These are phyloP conservation scores for western clawed frog (Xenopus tropicalis) DNA, from an alignment of 2,113 vertebrate genomes.

Conservation along the genomic window DNA sequence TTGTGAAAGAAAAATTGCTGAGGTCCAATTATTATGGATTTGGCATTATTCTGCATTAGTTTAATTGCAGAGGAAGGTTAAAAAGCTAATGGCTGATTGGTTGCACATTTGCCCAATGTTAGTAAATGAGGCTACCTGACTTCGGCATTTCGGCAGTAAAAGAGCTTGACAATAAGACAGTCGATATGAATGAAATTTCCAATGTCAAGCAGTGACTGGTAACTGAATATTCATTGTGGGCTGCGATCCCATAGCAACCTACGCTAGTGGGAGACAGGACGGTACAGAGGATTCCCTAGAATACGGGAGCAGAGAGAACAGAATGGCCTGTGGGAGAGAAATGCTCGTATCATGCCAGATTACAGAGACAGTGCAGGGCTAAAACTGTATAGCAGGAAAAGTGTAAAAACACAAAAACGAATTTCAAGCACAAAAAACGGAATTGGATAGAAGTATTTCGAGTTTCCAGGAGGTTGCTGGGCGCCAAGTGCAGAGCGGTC, in stretches of 20 bases:
- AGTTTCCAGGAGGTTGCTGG: neutral
- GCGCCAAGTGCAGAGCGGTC: neutral
- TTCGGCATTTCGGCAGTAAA: too few relatives aligned
- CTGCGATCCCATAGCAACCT: neutral
- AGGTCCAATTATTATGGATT: too few relatives aligned
- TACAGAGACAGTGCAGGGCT: conserved; percentile 66
- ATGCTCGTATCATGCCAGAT: conserved; percentile 71
- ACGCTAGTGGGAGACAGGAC: neutral
- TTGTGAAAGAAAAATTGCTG: too few relatives aligned
- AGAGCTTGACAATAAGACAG: too few relatives aligned
- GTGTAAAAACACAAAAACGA: conserved; percentile 17
- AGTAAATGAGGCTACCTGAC: too few relatives aligned
- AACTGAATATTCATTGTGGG: neutral
- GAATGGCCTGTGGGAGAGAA: conserved; percentile 67
- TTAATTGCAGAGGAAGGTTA: too few relatives aligned
- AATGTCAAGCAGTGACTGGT: too few relatives aligned
- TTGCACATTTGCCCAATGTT: too few relatives aligned
- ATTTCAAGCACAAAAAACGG: neutral
- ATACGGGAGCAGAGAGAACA: conserved; percentile 58
- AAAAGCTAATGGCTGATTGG: too few relatives aligned
- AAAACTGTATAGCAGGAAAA: conserved; percentile 68
- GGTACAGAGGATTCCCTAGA: neutral
- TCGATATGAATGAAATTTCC: too few relatives aligned
- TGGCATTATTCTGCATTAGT: too few relatives aligned
- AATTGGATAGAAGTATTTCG: neutral